Percentiles rank a stretch among this genome's conserved stretches.
Conservation (phyloP, 2,888 invertebrate species). For the Bhutanitis thaidina region DNA sequence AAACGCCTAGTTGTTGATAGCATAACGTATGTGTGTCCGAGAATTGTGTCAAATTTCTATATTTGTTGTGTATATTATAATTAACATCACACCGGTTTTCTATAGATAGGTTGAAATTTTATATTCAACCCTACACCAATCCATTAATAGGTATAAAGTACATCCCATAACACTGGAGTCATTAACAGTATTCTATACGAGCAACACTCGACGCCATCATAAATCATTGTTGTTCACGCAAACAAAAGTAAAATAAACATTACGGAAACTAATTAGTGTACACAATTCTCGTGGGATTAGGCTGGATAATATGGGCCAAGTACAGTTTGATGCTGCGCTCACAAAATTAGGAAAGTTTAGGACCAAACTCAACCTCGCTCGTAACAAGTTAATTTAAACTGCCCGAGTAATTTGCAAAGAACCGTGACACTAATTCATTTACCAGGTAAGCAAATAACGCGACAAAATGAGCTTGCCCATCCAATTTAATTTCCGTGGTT, state of each 20-base stretch:
- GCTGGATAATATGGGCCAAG: conserved; percentile 70
- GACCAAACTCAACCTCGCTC: conserved; percentile 67
- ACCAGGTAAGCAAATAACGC: conserved; percentile 66
- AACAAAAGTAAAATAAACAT: conserved; percentile 75
- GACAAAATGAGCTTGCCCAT: conserved; percentile 24
- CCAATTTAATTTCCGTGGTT: conserved; percentile 8
- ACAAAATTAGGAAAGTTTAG: conserved; percentile 77
- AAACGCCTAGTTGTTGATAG: too few species aligned
- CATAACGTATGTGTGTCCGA: too few species aligned
- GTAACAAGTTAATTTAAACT: conserved; percentile 78
- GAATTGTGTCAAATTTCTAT: too few species aligned
- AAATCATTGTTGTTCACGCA: conserved; percentile 65
- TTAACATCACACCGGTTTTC: too few species aligned
- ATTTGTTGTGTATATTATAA: too few species aligned
- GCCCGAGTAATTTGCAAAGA: conserved; percentile 69
- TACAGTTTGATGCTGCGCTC: conserved; percentile 76
- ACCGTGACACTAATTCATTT: conserved; percentile 75
- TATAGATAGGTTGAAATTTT: too few species aligned
- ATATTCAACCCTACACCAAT: too few species aligned
- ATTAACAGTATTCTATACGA: conserved; percentile 15
- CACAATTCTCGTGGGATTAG: conserved; percentile 76
- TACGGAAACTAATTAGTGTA: conserved; percentile 73
- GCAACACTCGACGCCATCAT: conserved; percentile 43
- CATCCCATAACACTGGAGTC: background rate
- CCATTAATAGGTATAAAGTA: too few species aligned